Evolutionary conservation across 1,140 invertebrate genomes (phyloP).

Genomic region (Globodera rostochiensis): DNA sequence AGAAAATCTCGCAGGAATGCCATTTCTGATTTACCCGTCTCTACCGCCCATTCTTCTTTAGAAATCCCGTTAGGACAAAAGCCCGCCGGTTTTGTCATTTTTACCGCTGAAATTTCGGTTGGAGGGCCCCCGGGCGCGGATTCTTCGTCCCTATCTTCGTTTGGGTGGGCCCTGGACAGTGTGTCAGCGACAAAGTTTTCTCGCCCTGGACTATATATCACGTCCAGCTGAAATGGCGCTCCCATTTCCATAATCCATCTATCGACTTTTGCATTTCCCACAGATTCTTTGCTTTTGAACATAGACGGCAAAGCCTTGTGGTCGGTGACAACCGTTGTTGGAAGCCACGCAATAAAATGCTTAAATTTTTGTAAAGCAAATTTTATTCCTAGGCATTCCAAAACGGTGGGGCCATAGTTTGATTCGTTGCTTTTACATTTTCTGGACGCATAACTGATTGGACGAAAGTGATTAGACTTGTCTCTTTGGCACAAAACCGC

Average conservation of each 20-base stretch:
- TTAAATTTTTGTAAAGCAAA: too few relatives aligned
- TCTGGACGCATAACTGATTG: too few relatives aligned
- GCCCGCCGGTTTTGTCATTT: neutral
- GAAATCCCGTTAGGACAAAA: too few relatives aligned
- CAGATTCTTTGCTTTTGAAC: constrained; percentile 3
- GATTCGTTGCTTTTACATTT: too few relatives aligned
- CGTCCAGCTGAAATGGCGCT: neutral
- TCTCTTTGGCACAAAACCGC: too few relatives aligned
- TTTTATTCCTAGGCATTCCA: too few relatives aligned
- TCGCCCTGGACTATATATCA: constrained; percentile 1
- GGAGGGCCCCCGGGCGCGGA: neutral
- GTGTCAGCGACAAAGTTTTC: neutral
- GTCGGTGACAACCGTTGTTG: too few relatives aligned
- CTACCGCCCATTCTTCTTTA: neutral
- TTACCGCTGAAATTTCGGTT: neutral
- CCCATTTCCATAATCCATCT: constrained; percentile 1
- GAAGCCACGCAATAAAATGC: too few relatives aligned
- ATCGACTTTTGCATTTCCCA: constrained; percentile 3
- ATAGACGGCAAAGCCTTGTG: too few relatives aligned
- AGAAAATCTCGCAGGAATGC: neutral
- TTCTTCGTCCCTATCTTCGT: neutral
- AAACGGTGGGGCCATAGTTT: too few relatives aligned
- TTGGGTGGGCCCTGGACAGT: neutral
- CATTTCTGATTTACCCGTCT: neutral
- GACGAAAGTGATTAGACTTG: too few relatives aligned